Evolutionary conservation across 2,797 vertebrate species (phyloP).

Genomic region (Eulemur mongoz): DNA sequence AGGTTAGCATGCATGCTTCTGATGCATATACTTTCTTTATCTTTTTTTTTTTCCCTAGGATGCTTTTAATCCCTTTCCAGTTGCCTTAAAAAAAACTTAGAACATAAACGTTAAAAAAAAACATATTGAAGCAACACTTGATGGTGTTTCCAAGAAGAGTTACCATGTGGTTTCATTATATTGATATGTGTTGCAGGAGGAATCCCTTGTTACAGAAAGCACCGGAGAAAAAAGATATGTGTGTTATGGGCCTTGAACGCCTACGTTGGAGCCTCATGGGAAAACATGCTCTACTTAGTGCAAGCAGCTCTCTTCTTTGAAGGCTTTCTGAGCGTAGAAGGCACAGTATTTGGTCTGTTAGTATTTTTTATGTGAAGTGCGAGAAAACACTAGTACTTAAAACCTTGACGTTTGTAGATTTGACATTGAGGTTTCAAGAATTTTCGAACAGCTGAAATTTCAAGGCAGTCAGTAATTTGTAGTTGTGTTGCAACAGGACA

Average conservation of each 20-base stretch:
- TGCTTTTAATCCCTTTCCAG: conserved; percentile 10
- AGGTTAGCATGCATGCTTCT: not conserved
- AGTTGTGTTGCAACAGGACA: not conserved
- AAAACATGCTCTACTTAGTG: not conserved
- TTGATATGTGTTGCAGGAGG: not conserved
- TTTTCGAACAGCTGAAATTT: conserved; percentile 4
- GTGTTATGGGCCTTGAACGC: not conserved
- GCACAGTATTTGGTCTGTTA: not conserved
- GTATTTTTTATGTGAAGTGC: not conserved
- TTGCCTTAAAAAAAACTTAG: conserved; percentile 16
- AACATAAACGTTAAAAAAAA: conserved; percentile 23
- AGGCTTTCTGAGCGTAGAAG: conserved; percentile 47
- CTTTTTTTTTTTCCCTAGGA: not conserved
- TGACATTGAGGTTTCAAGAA: not conserved
- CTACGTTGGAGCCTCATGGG: not conserved
- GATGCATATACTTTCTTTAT: not conserved
- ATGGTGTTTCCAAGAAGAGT: conserved; percentile 22
- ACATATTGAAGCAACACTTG: conserved; percentile 17
- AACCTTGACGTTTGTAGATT: not conserved
- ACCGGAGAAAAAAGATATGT: not conserved
- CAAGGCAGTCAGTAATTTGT: not conserved
- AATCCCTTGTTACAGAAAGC: not conserved
- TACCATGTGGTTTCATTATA: not conserved
- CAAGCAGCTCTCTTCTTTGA: conserved; percentile 27
- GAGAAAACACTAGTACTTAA: conserved; percentile 11